A percentile compares a stretch with the other conserved stretches of the same genome.
Evolutionary conservation across 2,888 invertebrate species (phyloP).

Genomic region (Drosophila pegasa): DNA sequence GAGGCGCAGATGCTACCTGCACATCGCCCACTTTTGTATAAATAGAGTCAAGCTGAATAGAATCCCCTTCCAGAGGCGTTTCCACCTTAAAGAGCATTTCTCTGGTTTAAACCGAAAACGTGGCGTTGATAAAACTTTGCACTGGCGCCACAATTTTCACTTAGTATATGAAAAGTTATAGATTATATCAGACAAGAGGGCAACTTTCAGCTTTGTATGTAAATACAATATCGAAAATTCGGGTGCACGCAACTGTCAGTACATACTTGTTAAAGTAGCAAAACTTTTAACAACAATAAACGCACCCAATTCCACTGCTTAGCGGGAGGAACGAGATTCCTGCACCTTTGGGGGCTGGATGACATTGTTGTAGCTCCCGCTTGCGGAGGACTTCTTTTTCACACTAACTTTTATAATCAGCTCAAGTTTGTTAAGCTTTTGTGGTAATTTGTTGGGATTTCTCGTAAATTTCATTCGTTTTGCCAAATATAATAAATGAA

Average conservation of each 20-base stretch:
- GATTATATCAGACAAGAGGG: conserved; percentile 34
- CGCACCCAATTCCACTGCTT: conserved; percentile 34
- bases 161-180: conserved; percentile 44
- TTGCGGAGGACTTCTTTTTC: conserved; percentile 28
- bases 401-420: conserved; percentile 75
- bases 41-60: background rate
- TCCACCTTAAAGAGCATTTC: background rate
- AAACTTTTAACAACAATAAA: conserved; percentile 55
- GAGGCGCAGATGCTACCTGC: background rate
- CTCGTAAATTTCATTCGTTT: conserved; percentile 66
- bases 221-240: conserved; percentile 27
- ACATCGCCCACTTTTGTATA: background rate
- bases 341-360: background rate
- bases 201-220: conserved; percentile 56
- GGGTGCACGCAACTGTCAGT: conserved; percentile 2
- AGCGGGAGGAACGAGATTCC: conserved; percentile 9
- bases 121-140: conserved; percentile 6
- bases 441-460: conserved; percentile 76
- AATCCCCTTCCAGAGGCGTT: background rate
- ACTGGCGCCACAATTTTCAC: conserved; percentile 13
- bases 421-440: conserved; percentile 76
- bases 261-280: conserved; percentile 52
- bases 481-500: conserved; percentile 42
- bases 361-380: conserved; percentile 32
- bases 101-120: background rate